Evolutionary conservation across 2,888 invertebrate species (phyloP).

Genomic region (Mayetiola destructor): DNA sequence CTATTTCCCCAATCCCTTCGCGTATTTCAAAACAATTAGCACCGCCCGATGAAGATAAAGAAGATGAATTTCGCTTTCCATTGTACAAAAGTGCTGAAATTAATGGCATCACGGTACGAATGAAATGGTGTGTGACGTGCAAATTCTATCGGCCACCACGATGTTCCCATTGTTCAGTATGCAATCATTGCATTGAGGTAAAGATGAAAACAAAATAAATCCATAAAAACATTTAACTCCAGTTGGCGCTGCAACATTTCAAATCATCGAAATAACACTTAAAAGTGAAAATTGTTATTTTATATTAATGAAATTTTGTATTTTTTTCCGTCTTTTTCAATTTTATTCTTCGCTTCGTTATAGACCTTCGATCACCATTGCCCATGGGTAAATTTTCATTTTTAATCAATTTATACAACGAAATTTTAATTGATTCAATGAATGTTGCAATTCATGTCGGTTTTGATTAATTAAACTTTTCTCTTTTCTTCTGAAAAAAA

Average conservation of each 20-base stretch:
- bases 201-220: too few species aligned
- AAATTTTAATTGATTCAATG: constrained; percentile 1
- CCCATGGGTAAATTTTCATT: constrained; percentile 57
- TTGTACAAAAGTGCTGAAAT: constrained; percentile 96
- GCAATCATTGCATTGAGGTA: constrained; percentile 96
- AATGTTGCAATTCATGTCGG: background rate
- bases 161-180: constrained; percentile 97
- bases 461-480: background rate
- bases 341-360: background rate
- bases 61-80: constrained; percentile 93
- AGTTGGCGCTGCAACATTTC: background rate
- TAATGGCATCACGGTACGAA: constrained; percentile 93
- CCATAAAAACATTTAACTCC: too few species aligned
- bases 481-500: background rate
- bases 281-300: background rate
- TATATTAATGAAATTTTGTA: too few species aligned
- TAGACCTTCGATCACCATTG: constrained; percentile 99
- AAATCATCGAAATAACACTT: background rate
- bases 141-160: constrained; percentile 98
- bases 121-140: constrained; percentile 99
- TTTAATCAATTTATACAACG: background rate
- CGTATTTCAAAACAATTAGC: too few species aligned
- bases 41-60: constrained; percentile 89
- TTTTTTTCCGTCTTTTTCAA: background rate
- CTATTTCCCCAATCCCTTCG: background rate